Conservation (phyloP, 2,888 invertebrate genomes). For the Macrophya annulata region DNA sequence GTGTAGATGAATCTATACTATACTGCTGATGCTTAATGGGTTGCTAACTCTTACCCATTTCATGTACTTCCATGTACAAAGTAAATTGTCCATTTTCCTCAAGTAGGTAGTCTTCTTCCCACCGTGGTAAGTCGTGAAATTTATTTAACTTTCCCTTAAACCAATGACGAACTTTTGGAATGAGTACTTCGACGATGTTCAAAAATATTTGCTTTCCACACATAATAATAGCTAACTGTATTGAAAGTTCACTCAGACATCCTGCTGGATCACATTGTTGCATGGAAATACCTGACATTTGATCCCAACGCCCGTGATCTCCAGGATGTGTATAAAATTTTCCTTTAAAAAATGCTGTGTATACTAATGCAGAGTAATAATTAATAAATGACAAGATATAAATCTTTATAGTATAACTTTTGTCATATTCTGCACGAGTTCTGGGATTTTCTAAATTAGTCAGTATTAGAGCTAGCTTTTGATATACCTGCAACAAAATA, state of each 20-base stretch:
- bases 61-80: slow-evolving; percentile 73
- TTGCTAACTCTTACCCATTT: slow-evolving; percentile 72
- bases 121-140: slow-evolving; percentile 68
- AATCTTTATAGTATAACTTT: slow-evolving; percentile 76
- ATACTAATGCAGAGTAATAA: slow-evolving; percentile 75
- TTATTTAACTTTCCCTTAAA: slow-evolving; percentile 47
- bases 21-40: not conserved
- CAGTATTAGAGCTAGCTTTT: slow-evolving; percentile 69
- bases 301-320: slow-evolving; percentile 68
- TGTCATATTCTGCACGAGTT: slow-evolving; percentile 74
- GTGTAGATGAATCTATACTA: not conserved
- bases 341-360: slow-evolving; percentile 78
- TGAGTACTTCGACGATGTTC: slow-evolving; percentile 80
- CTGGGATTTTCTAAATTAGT: slow-evolving; percentile 77
- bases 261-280: slow-evolving; percentile 81
- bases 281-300: slow-evolving; percentile 68
- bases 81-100: slow-evolving; percentile 70
- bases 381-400: slow-evolving; percentile 76
- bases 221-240: slow-evolving; percentile 83
- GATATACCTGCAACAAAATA: slow-evolving; percentile 71
- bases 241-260: slow-evolving; percentile 82
- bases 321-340: slow-evolving; percentile 80
- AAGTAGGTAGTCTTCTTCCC: slow-evolving; percentile 76
- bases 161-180: slow-evolving; percentile 79
- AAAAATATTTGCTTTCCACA: slow-evolving; percentile 82